Base-by-base conservation (phyloP, 2,113 vertebrate genomes). In the Psittacus erithacus region DNA sequence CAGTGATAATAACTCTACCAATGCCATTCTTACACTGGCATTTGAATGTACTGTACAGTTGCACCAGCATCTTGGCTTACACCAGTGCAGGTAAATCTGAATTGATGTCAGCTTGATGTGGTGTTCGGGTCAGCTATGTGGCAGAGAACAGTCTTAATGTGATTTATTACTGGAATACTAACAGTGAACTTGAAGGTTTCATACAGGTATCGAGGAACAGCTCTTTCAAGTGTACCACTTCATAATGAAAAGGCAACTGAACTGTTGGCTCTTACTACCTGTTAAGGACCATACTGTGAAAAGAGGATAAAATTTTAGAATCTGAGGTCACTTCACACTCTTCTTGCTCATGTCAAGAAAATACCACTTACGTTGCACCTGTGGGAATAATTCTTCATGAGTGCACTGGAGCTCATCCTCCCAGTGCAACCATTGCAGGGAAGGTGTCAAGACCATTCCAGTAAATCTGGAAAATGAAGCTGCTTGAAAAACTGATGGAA, bases 391-490 rank as follows among this genome's bases (percentile, higher is more conserved):
- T 52, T 39, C 33, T 50, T 90, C 19, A 7, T 33, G 29, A 35
- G 25, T 17, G 39, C 6, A 2, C 46, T 67, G 63, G 64, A 71
- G 50, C 16, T 23, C 20, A 14, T 76, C 0, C 0, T 67, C 59
- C 82, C 17, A 31, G 2, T 0, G 0, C 46, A 39, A 0, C 39
- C 6, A 2, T 43, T 82, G 29, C 35, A 70, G 57, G n/a, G n/a
- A 69, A 63, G 19, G 20, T 20, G 16, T 77, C 44, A 29, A 31
- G 20, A 52, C 52, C 17, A 2, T 28, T 49, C 44, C 52, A 60
- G 24, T 73, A 38, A 39, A 74, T 62, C 38, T 57, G 33, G 65
- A 68, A 31, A 57, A 33, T 15, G 4, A 63, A 79, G 17, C 43
- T 63, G 47, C 67, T 83, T 68, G 53, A 43, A 74, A 79, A 68